A percentile compares a stretch with the other conserved stretches of the same genome.
These are phyloP conservation scores for Ceratitis capitata DNA, from an alignment of 1,140 invertebrate genomes.

Conservation along the genomic window DNA sequence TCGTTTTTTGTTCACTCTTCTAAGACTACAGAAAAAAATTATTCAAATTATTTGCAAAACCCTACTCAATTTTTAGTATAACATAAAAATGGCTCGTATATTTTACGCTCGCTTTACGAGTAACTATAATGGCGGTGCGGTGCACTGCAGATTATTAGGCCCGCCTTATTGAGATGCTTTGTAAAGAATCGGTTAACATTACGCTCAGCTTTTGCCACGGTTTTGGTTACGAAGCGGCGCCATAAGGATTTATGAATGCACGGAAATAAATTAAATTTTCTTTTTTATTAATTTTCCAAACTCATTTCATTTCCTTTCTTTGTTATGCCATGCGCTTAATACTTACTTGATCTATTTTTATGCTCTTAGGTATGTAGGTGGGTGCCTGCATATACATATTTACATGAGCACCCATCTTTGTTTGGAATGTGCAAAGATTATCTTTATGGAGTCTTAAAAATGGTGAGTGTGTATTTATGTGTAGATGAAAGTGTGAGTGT, in stretches of 20 bases:
- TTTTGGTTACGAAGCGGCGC: background rate
- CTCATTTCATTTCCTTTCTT: background rate
- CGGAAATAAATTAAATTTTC: conserved; percentile 41
- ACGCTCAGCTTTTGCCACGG: background rate
- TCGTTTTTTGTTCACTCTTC: too few relatives aligned
- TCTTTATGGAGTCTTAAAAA: conserved; percentile 39
- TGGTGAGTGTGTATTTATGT: too few relatives aligned
- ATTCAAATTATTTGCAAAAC: too few relatives aligned
- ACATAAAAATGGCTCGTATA: background rate
- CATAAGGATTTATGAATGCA: conserved; percentile 21
- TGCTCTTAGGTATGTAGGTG: too few relatives aligned
- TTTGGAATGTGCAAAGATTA: conserved; percentile 35
- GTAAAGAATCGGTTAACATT: background rate
- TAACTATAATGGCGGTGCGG: background rate
- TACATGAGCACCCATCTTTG: background rate
- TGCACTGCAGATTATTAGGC: background rate
- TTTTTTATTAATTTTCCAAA: conserved; percentile 3
- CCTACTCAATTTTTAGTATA: background rate
- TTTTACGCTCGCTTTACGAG: conserved; percentile 19
- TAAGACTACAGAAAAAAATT: too few relatives aligned
- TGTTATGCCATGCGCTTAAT: background rate
- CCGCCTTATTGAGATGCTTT: too few relatives aligned
- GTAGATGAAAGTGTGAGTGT: too few relatives aligned
- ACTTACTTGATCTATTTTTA: background rate
- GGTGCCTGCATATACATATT: background rate